These are phyloP conservation scores for Lacerta agilis DNA, from an alignment of 2,797 vertebrate species.

Conservation along the genomic window DNA sequence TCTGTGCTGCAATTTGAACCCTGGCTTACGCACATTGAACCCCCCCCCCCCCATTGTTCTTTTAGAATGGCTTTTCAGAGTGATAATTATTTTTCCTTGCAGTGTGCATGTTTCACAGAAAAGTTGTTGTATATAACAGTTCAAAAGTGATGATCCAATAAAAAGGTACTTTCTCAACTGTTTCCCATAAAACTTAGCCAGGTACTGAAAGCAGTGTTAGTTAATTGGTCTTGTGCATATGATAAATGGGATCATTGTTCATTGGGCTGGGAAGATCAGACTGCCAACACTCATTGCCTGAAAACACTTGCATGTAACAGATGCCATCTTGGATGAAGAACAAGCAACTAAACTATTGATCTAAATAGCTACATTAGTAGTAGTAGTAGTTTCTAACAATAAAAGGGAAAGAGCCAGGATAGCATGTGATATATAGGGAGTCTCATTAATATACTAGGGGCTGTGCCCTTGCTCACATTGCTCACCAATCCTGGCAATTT, in stretches of 20 bases:
- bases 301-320: constrained; percentile 13
- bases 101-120: neutral
- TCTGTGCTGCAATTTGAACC: neutral
- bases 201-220: neutral
- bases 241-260: neutral
- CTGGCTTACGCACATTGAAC: neutral
- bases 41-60: neutral
- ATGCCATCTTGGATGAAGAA: neutral
- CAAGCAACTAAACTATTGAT: neutral
- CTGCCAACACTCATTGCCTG: neutral
- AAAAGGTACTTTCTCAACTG: neutral
- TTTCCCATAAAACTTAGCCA: neutral
- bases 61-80: neutral
- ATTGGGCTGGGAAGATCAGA: constrained; percentile 1
- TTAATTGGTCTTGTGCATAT: neutral
- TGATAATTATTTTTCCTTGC: neutral
- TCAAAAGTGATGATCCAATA: neutral
- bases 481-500: too few relatives aligned
- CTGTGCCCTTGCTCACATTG: too few relatives aligned
- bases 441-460: constrained; percentile 49
- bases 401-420: neutral
- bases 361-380: neutral
- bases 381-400: neutral
- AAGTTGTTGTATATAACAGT: neutral
- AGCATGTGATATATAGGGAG: neutral